These are phyloP conservation scores for Mimachlamys varia DNA, from an alignment of 2,888 invertebrate genomes.

Conservation along the genomic window DNA sequence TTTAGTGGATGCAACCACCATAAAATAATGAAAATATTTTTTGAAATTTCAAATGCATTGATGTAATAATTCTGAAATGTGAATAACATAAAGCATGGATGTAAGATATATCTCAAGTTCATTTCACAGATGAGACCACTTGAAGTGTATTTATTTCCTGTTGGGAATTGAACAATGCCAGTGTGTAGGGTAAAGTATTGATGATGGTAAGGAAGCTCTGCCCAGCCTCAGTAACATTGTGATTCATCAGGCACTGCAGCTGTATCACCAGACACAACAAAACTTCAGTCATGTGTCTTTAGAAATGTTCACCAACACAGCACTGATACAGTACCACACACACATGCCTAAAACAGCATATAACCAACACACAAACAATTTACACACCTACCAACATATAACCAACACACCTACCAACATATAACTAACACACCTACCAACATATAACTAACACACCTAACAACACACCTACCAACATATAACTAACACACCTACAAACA, in stretches of 20 bases:
- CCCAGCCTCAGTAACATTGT: not conserved
- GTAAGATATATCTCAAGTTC: not conserved
- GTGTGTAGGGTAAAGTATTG: not conserved
- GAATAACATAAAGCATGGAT: not conserved
- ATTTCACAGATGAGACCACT: not conserved
- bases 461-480: too few species aligned
- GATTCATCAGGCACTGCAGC: not conserved
- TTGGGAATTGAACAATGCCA: not conserved
- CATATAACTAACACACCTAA: too few species aligned
- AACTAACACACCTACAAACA: too few species aligned
- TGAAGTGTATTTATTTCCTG: not conserved
- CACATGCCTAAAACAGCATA: too few species aligned
- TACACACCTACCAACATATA: too few species aligned
- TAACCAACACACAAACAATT: too few species aligned
- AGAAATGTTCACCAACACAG: not conserved
- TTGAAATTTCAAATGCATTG: not conserved
- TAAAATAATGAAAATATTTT: not conserved
- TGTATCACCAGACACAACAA: not conserved
- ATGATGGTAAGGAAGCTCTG: not conserved
- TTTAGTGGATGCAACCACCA: not conserved
- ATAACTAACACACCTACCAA: too few species aligned
- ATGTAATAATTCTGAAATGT: not conserved
- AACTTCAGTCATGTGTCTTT: not conserved
- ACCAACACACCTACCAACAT: too few species aligned
- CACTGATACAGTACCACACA: not conserved